phyloP scores from a whole-genome alignment of 35 echinoderm and acorn worm genomes.

The Chiridota heheva region DNA sequence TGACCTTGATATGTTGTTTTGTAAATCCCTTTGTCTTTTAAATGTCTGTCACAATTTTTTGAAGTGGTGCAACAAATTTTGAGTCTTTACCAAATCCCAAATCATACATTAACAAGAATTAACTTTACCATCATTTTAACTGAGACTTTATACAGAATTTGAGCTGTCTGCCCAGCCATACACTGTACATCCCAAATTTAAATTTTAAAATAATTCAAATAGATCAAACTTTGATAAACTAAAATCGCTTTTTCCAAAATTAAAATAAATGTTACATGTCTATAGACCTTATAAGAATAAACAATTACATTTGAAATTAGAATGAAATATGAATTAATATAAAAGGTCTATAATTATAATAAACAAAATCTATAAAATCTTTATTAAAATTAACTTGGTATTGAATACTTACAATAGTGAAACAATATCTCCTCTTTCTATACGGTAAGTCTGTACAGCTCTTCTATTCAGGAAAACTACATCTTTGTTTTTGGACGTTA shows the following conservation, averaged over 20 bases:
- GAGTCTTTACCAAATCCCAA: too few species aligned
- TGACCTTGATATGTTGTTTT: too few species aligned
- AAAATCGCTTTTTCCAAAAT: background rate
- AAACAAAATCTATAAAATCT: background rate
- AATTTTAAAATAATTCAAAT: too few species aligned
- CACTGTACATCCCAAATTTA: too few species aligned
- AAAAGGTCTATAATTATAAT: background rate
- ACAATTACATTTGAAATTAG: background rate
- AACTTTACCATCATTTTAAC: too few species aligned
- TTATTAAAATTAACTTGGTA: background rate
- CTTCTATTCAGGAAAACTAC: conserved; percentile 80
- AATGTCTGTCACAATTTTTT: too few species aligned
- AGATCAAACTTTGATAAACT: background rate
- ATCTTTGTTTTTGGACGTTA: conserved; percentile 47
- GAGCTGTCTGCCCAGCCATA: too few species aligned
- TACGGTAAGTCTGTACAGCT: conserved; percentile 54
- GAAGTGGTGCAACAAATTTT: too few species aligned
- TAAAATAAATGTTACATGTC: background rate
- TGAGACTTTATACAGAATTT: too few species aligned
- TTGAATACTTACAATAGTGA: conserved; percentile 82
- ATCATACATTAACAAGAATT: too few species aligned
- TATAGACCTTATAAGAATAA: background rate
- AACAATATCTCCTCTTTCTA: conserved; percentile 86
- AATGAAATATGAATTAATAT: background rate
- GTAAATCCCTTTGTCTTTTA: too few species aligned